Conservation (phyloP, 2,888 invertebrate genomes). For the Pyrrhosoma nymphula region DNA sequence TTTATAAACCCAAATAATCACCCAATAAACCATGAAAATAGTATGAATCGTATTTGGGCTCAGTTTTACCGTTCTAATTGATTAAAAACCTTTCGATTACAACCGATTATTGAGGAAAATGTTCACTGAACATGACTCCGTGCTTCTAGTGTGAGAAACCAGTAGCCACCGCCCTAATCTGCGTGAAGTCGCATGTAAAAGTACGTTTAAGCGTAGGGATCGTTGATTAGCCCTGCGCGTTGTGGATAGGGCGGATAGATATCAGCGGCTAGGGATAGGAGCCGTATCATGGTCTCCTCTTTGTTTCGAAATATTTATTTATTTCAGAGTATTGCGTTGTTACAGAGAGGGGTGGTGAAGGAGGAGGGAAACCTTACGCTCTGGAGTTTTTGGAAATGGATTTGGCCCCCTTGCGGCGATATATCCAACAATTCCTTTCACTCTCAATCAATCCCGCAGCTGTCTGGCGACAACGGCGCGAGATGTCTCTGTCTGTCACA, state of each 20-base stretch:
- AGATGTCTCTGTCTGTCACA: background rate
- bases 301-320: background rate
- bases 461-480: background rate
- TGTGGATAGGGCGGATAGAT: background rate
- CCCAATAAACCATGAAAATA: too few species aligned
- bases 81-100: too few species aligned
- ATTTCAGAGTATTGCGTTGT: background rate
- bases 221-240: background rate
- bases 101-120: too few species aligned
- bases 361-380: background rate
- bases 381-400: background rate
- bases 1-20: too few species aligned
- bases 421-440: background rate
- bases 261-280: background rate
- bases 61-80: too few species aligned
- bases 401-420: background rate
- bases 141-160: too few species aligned
- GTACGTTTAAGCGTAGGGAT: background rate
- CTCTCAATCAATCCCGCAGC: conserved; percentile 9
- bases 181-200: too few species aligned
- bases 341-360: background rate
- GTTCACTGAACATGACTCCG: too few species aligned
- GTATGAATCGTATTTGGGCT: too few species aligned
- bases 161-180: too few species aligned
- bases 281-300: background rate